These are phyloP conservation scores for Solenodon paradoxus DNA, from an alignment of 2,113 vertebrate species.

Conservation along the genomic window DNA sequence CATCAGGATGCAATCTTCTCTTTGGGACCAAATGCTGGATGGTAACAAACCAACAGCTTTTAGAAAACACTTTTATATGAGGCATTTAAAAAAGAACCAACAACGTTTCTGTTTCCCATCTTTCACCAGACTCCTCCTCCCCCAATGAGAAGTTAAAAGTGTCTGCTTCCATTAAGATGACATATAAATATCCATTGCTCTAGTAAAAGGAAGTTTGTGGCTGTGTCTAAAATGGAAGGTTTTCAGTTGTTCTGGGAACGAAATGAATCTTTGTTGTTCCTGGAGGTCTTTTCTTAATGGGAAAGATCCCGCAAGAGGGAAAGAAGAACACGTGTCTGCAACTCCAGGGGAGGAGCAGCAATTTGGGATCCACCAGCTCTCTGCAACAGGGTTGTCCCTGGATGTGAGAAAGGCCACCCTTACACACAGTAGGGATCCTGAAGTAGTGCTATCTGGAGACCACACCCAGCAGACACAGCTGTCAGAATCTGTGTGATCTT, in stretches of 20 bases:
- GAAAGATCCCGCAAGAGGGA: not conserved
- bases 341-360: not conserved
- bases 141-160: not conserved
- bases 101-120: constrained; percentile 1
- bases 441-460: constrained; percentile 26
- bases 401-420: constrained; percentile 19
- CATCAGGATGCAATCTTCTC: constrained; percentile 65
- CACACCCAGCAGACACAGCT: not conserved
- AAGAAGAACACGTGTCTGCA: constrained; percentile 15
- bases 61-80: constrained; percentile 45
- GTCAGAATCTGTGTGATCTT: constrained; percentile 6
- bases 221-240: not conserved
- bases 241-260: not conserved
- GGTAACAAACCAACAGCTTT: constrained; percentile 41
- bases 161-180: constrained; percentile 33
- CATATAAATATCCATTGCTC: constrained; percentile 44
- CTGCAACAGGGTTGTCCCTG: not conserved
- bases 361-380: not conserved
- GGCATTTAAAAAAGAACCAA: constrained; percentile 26
- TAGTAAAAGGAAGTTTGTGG: not conserved
- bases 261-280: constrained; percentile 39
- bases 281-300: constrained; percentile 11
- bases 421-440: not conserved
- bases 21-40: constrained; percentile 54
- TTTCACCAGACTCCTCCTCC: not conserved